phyloP scores from a whole-genome alignment of 2,113 vertebrate genomes.

The Sarotherodon lohbergeri region DNA sequence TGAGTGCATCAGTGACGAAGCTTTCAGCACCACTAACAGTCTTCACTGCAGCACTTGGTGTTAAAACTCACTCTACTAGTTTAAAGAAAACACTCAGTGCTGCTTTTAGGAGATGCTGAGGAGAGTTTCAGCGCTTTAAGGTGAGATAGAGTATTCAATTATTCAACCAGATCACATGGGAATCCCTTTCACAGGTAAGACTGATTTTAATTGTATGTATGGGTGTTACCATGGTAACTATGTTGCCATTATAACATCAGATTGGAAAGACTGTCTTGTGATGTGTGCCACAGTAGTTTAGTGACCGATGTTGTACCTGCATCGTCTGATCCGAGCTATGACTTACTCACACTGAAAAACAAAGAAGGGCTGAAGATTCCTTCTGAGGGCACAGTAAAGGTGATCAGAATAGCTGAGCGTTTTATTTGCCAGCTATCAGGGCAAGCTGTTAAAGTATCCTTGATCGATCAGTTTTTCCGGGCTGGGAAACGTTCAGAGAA shows the following conservation, averaged over 20 bases:
- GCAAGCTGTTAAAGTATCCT: not conserved
- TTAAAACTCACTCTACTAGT: not conserved
- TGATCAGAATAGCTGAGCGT: not conserved
- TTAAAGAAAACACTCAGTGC: not conserved
- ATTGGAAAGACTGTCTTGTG: not conserved
- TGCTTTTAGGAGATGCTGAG: not conserved
- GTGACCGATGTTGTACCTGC: not conserved
- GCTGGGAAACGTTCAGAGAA: not conserved
- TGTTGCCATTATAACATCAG: not conserved
- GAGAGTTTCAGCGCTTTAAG: not conserved
- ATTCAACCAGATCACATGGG: not conserved
- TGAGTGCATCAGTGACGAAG: not conserved
- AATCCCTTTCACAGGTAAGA: not conserved
- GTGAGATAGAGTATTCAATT: not conserved
- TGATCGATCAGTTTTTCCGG: rapidly evolving
- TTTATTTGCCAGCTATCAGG: not conserved
- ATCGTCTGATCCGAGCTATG: not conserved
- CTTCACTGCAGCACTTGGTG: not conserved
- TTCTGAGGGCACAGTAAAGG: not conserved
- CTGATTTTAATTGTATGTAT: not conserved
- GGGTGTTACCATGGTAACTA: not conserved
- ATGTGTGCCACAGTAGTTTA: not conserved
- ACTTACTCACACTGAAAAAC: not conserved
- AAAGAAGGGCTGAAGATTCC: not conserved
- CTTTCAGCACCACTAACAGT: not conserved